Evolutionary conservation across 2,888 invertebrate genomes (phyloP).

Genomic region (Plemyria rubiginata): DNA sequence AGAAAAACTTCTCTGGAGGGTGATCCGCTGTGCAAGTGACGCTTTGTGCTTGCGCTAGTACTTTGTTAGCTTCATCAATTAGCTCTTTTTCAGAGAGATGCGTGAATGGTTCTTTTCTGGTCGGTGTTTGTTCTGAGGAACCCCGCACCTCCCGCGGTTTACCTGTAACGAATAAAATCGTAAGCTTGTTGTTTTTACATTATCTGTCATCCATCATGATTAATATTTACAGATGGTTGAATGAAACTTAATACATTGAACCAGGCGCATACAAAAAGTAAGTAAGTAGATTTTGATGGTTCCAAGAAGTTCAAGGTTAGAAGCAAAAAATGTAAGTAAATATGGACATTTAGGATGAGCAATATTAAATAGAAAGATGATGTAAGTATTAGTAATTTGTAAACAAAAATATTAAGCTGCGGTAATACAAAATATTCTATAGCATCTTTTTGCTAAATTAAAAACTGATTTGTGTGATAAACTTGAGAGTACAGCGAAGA

Average conservation of each 20-base stretch:
- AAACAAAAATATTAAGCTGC: slow-evolving; percentile 15
- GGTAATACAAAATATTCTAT: slow-evolving; percentile 8
- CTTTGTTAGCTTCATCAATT: slow-evolving; percentile 90
- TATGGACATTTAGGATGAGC: slow-evolving; percentile 1
- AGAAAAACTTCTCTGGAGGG: slow-evolving; percentile 88
- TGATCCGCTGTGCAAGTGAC: slow-evolving; percentile 87
- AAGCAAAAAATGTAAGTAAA: slow-evolving; percentile 17
- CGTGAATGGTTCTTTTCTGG: slow-evolving; percentile 85
- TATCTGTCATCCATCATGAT: slow-evolving; percentile 3
- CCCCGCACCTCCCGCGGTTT: slow-evolving; percentile 77
- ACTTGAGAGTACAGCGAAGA: too few species aligned
- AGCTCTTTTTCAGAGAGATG: slow-evolving; percentile 89
- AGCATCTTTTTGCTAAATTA: slow-evolving; percentile 11
- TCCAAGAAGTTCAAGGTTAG: slow-evolving; percentile 15
- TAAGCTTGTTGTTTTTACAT: not conserved
- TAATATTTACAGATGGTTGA: slow-evolving; percentile 5
- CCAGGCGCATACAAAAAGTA: slow-evolving; percentile 19
- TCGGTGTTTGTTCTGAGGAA: slow-evolving; percentile 63
- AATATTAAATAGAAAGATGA: slow-evolving; percentile 6
- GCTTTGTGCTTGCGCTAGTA: slow-evolving; percentile 89
- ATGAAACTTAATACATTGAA: slow-evolving; percentile 2
- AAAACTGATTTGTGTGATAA: slow-evolving; percentile 15
- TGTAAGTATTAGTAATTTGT: slow-evolving; percentile 1
- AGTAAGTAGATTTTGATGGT: slow-evolving; percentile 12
- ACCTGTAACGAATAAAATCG: slow-evolving; percentile 63